Evolutionary conservation across 2,797 vertebrate genomes (phyloP), one percentile per base, ranked within the genome.

Genomic region (Lateolabrax maculatus): DNA sequence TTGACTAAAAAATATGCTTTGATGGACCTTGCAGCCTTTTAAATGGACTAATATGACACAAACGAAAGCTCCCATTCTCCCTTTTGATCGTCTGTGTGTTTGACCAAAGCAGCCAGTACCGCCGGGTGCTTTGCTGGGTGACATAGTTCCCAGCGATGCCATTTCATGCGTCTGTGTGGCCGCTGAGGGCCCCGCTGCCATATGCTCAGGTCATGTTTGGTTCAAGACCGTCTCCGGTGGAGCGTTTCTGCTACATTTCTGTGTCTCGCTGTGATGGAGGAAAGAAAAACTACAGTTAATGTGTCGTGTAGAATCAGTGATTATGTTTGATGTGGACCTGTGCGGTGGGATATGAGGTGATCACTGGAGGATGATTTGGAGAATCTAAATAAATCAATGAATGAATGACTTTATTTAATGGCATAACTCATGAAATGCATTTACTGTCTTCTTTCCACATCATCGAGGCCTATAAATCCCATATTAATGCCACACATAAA

Each of bases 201-300:
- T 88, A 90, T 87, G 87, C 61, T 78, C 72, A 10, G 88, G 85
- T 88, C 82, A 75, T n/a, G 77, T 85, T 81, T 48, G 70, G 77
- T 61, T 85, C 73, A 73, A 60, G 77, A 23, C 18, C 2, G 58
- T 69, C 84, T 85, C 77, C 80, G 64, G 61, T 70, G 69, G 10
- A 67, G 72, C 43, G 3, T 69, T 89, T 84, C n/a, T 75, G 41
- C 76, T 60, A 58, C 84, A 77, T 70, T 48, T 81, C 83, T 84
- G 57, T 16, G 16, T 41, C 71, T 61, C 39, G 9, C 60, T 60
- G 80, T 34, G 69, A 72, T 19, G 49, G 21, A 37, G 10, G 5
- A 29, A 52, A 43, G 10, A 41, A 53, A 52, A 53, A 27, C 3
- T 2, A 77, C 75, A 66, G 81, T 77, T 58, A 4, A 68, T 70